A percentile compares a stretch with the other conserved stretches of the same genome.
Evolutionary conservation across 2,797 vertebrate species (phyloP).

Genomic region (Lepidocolaptes lacrymiger): DNA sequence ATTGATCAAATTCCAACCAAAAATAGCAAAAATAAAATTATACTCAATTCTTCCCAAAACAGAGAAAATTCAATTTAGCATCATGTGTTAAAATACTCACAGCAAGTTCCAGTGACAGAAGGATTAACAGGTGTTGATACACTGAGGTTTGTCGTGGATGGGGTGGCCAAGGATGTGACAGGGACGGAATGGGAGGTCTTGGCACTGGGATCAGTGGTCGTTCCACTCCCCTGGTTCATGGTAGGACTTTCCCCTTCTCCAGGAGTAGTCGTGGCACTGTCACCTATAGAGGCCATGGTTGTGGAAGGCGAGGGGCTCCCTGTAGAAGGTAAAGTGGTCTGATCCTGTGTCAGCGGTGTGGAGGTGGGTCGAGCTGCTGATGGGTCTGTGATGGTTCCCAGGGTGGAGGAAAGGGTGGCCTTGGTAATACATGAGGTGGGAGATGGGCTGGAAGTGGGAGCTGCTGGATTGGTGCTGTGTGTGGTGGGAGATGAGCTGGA

Average conservation of each 20-base stretch:
- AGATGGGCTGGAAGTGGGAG: background rate
- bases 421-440: rapidly evolving
- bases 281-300: rapidly evolving
- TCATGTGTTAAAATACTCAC: background rate
- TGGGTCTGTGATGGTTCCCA: rapidly evolving
- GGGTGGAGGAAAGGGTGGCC: rapidly evolving
- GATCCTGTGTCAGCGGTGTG: rapidly evolving
- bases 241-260: rapidly evolving
- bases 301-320: rapidly evolving
- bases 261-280: rapidly evolving
- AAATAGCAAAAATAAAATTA: background rate
- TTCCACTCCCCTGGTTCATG: rapidly evolving
- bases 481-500: too few species aligned
- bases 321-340: rapidly evolving
- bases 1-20: background rate
- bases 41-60: background rate
- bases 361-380: rapidly evolving
- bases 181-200: background rate
- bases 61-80: background rate
- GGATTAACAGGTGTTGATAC: background rate
- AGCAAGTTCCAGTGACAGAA: background rate
- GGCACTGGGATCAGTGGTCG: rapidly evolving
- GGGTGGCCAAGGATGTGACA: background rate
- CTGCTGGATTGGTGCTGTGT: background rate
- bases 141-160: rapidly evolving